These are phyloP conservation scores for Prorops nasuta DNA, from an alignment of 1,140 invertebrate species.

Conservation along the genomic window DNA sequence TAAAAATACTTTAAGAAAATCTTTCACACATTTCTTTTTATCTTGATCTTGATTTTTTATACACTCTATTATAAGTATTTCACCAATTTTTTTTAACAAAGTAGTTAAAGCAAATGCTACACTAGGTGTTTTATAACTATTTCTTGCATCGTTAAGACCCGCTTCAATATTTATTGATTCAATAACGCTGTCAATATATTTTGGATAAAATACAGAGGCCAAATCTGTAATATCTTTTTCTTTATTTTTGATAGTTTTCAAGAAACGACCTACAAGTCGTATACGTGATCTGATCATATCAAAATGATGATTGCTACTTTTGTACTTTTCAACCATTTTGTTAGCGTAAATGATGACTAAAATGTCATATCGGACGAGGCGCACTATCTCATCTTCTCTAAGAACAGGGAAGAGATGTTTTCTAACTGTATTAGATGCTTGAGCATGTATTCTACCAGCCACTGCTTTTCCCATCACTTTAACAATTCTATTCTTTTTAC, in stretches of 20 bases:
- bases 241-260: conserved; percentile 3
- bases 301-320: background rate
- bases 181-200: conserved; percentile 12
- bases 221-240: conserved; percentile 13
- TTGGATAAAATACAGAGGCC: conserved; percentile 12
- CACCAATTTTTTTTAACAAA: conserved; percentile 8
- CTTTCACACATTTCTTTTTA: conserved; percentile 2
- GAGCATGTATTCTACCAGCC: conserved; percentile 6
- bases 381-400: conserved; percentile 17
- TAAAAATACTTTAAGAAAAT: conserved; percentile 13
- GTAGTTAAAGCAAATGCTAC: conserved; percentile 3
- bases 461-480: background rate
- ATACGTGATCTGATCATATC: conserved; percentile 15
- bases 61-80: conserved; percentile 3
- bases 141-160: background rate
- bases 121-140: conserved; percentile 1
- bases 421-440: conserved; percentile 10
- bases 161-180: conserved; percentile 6
- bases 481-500: conserved; percentile 5
- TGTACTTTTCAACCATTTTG: conserved; percentile 17
- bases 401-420: conserved; percentile 10
- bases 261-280: conserved; percentile 14
- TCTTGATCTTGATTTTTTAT: conserved; percentile 10
- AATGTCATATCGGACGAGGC: conserved; percentile 15
- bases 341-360: conserved; percentile 16